phyloP scores from a whole-genome alignment of 2,888 invertebrate species.

The Cheilosia impressa region DNA sequence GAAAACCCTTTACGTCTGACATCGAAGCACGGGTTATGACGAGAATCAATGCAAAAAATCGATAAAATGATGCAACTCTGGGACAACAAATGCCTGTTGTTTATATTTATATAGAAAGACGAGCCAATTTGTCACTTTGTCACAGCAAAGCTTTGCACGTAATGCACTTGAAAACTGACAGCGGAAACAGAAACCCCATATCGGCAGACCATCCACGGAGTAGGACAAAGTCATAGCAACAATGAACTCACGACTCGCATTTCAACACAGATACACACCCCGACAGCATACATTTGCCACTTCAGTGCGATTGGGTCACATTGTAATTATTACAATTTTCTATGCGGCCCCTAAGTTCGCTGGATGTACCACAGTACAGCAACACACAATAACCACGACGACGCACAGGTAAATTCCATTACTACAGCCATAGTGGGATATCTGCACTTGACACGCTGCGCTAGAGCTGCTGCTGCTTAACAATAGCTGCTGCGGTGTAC shows the following conservation, averaged over 20 bases:
- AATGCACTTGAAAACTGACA: background rate
- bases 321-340: conserved; percentile 65
- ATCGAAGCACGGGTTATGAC: too few relatives aligned
- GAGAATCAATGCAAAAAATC: too few relatives aligned
- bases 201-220: conserved; percentile 18
- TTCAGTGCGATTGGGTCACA: conserved; percentile 62
- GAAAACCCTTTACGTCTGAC: too few relatives aligned
- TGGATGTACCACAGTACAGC: conserved; percentile 2
- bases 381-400: background rate
- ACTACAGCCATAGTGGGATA: conserved; percentile 2
- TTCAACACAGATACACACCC: conserved; percentile 43
- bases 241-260: conserved; percentile 67
- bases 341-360: conserved; percentile 21
- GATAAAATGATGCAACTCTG: too few relatives aligned
- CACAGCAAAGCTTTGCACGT: background rate
- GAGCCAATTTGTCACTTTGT: background rate
- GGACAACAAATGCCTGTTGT: too few relatives aligned
- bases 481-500: conserved; percentile 8
- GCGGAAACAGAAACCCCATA: background rate
- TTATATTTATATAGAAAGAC: background rate
- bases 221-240: conserved; percentile 61
- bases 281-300: conserved; percentile 39
- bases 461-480: conserved; percentile 22
- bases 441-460: conserved; percentile 71
- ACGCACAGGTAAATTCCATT: conserved; percentile 62